Conservation (phyloP, 2,797 vertebrate genomes). For the Brachymystax lenok region DNA sequence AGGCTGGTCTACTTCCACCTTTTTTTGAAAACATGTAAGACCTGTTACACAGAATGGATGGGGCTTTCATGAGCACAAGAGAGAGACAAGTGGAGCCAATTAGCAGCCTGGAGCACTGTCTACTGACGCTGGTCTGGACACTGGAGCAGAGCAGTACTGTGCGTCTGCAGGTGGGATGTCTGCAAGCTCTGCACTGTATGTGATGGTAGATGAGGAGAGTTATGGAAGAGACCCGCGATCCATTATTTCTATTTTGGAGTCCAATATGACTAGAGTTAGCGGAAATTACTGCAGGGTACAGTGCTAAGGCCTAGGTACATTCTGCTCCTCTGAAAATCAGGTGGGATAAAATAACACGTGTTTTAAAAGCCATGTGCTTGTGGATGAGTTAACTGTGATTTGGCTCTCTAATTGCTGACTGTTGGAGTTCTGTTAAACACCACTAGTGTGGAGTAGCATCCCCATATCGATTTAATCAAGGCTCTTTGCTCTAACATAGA, state of each 20-base stretch:
- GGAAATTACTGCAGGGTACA: neutral
- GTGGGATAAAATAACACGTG: no score
- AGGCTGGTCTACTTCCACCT: no score
- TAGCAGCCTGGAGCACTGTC: conserved; percentile 64
- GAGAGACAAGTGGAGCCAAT: conserved; percentile 67
- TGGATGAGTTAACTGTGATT: no score
- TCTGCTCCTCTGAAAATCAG: neutral
- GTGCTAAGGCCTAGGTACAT: neutral
- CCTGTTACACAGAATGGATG: conserved; percentile 38
- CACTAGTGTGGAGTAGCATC: neutral
- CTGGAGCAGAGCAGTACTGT: neutral
- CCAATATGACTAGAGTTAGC: neutral
- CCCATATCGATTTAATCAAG: neutral
- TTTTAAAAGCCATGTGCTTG: no score
- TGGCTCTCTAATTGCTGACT: neutral
- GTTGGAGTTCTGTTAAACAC: neutral
- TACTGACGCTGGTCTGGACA: conserved; percentile 44
- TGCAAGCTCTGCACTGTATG: neutral
- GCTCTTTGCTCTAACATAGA: no score
- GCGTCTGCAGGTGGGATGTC: neutral
- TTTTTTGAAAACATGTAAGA: no score
- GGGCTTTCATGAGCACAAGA: conserved; percentile 50
- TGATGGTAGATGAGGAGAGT: neutral
- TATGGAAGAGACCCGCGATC: neutral
- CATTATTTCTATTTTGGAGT: neutral